Conservation (phyloP, 2,888 invertebrate species). For the Apotomis turbidana region DNA sequence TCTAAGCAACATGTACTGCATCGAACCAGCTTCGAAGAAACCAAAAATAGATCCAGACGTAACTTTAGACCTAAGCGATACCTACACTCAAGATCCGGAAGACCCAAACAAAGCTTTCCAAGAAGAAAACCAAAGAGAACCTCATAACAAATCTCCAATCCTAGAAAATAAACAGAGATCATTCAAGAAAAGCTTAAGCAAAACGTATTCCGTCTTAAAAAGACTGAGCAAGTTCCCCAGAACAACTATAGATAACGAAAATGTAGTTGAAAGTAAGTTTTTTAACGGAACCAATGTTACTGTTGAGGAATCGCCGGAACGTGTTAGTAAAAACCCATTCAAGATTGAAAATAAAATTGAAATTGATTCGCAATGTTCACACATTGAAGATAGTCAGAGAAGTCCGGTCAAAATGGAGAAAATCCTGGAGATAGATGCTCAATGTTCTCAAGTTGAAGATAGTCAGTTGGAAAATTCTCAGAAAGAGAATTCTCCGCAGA, state of each 20-base stretch:
- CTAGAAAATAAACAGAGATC: conserved; percentile 73
- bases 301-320: conserved; percentile 50
- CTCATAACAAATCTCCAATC: conserved; percentile 70
- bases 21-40: conserved; percentile 67
- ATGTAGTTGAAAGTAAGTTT: conserved; percentile 85
- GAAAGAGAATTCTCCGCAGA: conserved; percentile 65
- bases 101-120: conserved; percentile 50
- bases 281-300: conserved; percentile 62
- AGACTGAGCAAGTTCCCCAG: conserved; percentile 80
- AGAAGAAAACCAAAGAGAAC: conserved; percentile 49
- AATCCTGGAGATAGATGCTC: conserved; percentile 49
- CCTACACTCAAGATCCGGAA: conserved; percentile 50
- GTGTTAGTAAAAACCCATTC: conserved; percentile 41
- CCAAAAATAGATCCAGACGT: conserved; percentile 56
- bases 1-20: conserved; percentile 74
- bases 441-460: conserved; percentile 50
- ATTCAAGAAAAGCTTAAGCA: conserved; percentile 63
- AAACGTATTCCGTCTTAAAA: conserved; percentile 65
- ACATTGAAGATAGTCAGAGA: conserved; percentile 49
- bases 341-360: conserved; percentile 37
- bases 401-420: conserved; percentile 36
- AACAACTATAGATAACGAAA: conserved; percentile 66
- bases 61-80: conserved; percentile 44
- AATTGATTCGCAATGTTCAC: conserved; percentile 50
- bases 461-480: conserved; percentile 58